Percentiles rank a stretch among this genome's conserved stretches.
Conservation (phyloP, 2,888 invertebrate species). For the Pogonocherus hispidulus region DNA sequence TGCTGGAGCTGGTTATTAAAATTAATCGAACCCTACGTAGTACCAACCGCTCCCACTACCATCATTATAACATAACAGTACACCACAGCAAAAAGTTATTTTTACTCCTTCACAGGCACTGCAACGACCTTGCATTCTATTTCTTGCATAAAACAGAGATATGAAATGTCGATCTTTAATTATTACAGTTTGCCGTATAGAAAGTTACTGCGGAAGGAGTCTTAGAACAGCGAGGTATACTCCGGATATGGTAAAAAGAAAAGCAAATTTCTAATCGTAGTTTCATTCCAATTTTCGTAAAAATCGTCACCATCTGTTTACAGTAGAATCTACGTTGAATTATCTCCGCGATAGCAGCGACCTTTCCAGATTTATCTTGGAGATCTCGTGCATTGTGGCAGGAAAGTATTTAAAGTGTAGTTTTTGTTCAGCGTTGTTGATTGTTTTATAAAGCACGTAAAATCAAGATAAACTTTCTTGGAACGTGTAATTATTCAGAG, state of each 20-base stretch:
- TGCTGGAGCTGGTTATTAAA: too few species aligned
- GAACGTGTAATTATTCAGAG: slow-evolving; percentile 7
- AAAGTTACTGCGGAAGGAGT: slow-evolving; percentile 9
- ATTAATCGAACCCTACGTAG: too few species aligned
- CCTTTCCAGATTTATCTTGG: slow-evolving; percentile 22
- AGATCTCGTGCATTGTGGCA: neutral
- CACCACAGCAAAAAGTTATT: neutral
- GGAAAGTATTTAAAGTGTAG: slow-evolving; percentile 6
- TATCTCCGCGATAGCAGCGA: neutral
- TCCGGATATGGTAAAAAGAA: slow-evolving; percentile 19
- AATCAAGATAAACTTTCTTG: slow-evolving; percentile 14
- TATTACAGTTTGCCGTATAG: neutral
- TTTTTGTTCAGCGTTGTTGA: slow-evolving; percentile 16
- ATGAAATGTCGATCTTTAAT: slow-evolving; percentile 15
- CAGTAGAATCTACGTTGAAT: neutral
- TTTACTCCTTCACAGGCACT: neutral
- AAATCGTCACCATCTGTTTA: neutral
- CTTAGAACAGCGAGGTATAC: neutral
- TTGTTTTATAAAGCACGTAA: slow-evolving; percentile 19
- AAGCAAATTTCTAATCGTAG: slow-evolving; percentile 5
- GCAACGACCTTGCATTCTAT: slow-evolving; percentile 25
- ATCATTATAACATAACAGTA: slow-evolving; percentile 1
- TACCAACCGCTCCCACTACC: neutral
- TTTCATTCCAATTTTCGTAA: neutral
- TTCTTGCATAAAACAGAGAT: slow-evolving; percentile 15